Percentiles rank a stretch among this genome's conserved stretches.
These are phyloP conservation scores for Trissolcus basalis DNA, from an alignment of 1,140 invertebrate species.

Conservation along the genomic window DNA sequence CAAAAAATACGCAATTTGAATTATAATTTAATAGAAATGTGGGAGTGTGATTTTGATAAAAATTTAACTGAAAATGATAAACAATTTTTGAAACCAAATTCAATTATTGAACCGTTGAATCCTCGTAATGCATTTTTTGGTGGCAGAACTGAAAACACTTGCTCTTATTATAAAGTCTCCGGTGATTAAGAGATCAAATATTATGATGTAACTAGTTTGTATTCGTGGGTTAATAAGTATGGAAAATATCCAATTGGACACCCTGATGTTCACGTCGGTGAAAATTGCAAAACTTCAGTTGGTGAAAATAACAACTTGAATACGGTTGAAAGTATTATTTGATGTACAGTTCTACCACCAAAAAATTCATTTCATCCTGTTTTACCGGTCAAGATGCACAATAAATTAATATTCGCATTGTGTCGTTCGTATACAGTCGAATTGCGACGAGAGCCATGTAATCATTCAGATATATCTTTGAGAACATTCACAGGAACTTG, in stretches of 20 bases:
- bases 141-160: too few relatives aligned
- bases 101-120: not conserved
- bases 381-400: slow-evolving; percentile 55
- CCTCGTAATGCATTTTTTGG: slow-evolving; percentile 62
- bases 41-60: not conserved
- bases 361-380: slow-evolving; percentile 62
- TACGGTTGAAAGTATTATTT: slow-evolving; percentile 53
- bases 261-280: slow-evolving; percentile 51
- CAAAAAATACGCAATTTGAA: too few relatives aligned
- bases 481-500: slow-evolving; percentile 55
- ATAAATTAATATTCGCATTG: slow-evolving; percentile 63
- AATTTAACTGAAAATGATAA: not conserved
- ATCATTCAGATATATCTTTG: not conserved
- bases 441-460: not conserved
- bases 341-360: slow-evolving; percentile 63
- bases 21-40: too few relatives aligned
- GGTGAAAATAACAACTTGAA: slow-evolving; percentile 12
- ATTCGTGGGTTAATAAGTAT: slow-evolving; percentile 59
- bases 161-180: too few relatives aligned
- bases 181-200: slow-evolving; percentile 68
- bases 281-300: slow-evolving; percentile 14
- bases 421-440: slow-evolving; percentile 5
- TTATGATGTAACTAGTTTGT: slow-evolving; percentile 65
- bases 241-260: slow-evolving; percentile 66
- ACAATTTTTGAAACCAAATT: not conserved